phyloP scores from a whole-genome alignment of 2,797 vertebrate genomes.

The Setipinna tenuifilis region DNA sequence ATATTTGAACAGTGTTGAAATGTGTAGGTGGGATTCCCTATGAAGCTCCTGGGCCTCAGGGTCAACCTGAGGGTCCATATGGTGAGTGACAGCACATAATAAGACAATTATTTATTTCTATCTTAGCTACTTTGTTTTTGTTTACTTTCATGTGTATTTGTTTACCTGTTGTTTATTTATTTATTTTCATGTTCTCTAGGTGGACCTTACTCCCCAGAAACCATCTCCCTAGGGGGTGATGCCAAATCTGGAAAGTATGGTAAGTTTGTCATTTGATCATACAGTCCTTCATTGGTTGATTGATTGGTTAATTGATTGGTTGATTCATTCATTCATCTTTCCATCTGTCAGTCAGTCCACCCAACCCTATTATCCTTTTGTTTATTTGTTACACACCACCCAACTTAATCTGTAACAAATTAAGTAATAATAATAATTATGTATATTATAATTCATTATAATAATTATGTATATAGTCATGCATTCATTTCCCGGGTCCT shows the following conservation, averaged over 20 bases:
- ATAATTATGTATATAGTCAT: no score
- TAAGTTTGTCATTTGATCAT: slow-evolving; percentile 38
- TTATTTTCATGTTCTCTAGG: slow-evolving; percentile 58
- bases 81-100: background rate
- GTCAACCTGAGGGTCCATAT: background rate
- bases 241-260: slow-evolving; percentile 65
- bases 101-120: no score
- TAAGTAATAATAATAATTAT: no score
- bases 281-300: no score
- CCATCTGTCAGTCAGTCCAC: background rate
- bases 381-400: no score
- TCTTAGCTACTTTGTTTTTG: background rate
- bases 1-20: background rate
- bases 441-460: no score
- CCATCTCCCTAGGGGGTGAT: slow-evolving; percentile 41
- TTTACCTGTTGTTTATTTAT: slow-evolving; percentile 18
- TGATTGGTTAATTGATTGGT: no score
- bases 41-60: background rate
- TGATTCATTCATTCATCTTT: no score
- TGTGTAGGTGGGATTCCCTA: background rate
- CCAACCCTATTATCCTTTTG: no score
- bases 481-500: background rate
- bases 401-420: no score
- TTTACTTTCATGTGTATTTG: background rate
- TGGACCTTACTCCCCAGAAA: slow-evolving; percentile 50